phyloP scores from a whole-genome alignment of 2,113 vertebrate species.

The Uria lomvia region DNA sequence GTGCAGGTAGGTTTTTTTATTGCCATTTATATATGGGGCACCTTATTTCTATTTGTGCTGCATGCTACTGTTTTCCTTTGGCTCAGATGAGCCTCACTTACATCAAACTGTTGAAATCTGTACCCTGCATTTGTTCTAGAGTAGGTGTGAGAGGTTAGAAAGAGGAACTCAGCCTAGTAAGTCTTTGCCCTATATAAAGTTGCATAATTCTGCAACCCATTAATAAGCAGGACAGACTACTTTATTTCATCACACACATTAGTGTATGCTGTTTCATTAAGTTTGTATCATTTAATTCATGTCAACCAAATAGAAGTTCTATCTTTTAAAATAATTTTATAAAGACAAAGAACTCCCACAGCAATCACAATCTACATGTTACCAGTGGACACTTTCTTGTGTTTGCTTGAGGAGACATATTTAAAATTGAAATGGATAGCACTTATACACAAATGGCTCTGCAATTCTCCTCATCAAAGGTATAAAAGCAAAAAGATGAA shows the following conservation, averaged over 20 bases:
- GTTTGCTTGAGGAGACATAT: not conserved
- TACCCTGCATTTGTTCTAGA: not conserved
- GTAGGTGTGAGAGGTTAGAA: not conserved
- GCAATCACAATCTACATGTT: not conserved
- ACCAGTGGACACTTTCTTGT: not conserved
- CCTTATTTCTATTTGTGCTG: not conserved
- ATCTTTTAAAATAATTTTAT: not conserved
- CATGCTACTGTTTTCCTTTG: not conserved
- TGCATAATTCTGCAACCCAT: not conserved
- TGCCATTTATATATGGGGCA: not conserved
- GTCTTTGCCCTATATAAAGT: not conserved
- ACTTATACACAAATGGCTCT: not conserved
- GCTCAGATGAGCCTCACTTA: not conserved
- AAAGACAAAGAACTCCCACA: not conserved
- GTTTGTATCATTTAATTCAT: not conserved
- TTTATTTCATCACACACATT: not conserved
- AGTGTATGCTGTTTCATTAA: not conserved
- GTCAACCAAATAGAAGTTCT: not conserved
- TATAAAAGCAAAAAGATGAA: not conserved
- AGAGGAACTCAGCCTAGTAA: not conserved
- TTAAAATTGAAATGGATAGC: not conserved
- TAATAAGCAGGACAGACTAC: not conserved
- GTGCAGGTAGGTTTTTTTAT: not conserved
- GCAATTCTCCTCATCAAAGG: not conserved
- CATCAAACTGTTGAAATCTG: not conserved